phyloP scores from a whole-genome alignment of 1,140 invertebrate genomes.

The Drosophila burlai region DNA sequence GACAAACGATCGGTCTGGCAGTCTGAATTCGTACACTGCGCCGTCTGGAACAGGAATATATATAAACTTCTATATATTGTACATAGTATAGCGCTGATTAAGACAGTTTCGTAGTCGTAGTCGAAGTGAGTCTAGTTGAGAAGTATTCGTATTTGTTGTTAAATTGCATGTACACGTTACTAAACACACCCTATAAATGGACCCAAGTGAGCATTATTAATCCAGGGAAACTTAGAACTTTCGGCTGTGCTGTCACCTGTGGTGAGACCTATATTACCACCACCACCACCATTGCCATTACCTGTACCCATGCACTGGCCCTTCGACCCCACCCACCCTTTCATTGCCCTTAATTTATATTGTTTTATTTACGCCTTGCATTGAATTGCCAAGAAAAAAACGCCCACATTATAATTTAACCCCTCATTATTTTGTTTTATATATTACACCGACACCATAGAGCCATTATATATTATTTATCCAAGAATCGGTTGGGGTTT shows the following conservation, averaged over 20 bases:
- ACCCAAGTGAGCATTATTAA: conserved; percentile 13
- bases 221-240: conserved; percentile 10
- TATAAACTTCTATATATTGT: conserved; percentile 13
- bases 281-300: conserved; percentile 6
- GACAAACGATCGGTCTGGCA: conserved; percentile 33
- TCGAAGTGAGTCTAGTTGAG: conserved; percentile 13
- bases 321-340: neutral
- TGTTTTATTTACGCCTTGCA: conserved; percentile 12
- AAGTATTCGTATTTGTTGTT: conserved; percentile 10
- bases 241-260: conserved; percentile 49
- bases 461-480: conserved; percentile 5
- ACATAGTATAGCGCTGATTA: conserved; percentile 28
- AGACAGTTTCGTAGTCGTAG: conserved; percentile 10
- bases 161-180: conserved; percentile 39
- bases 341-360: conserved; percentile 2
- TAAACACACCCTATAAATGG: conserved; percentile 2
- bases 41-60: conserved; percentile 48
- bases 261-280: conserved; percentile 4
- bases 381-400: conserved; percentile 18
- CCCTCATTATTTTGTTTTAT: conserved; percentile 12
- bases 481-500: conserved; percentile 2
- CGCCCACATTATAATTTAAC: conserved; percentile 42
- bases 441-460: neutral
- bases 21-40: conserved; percentile 59
- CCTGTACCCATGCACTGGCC: neutral